These are phyloP conservation scores for Ostrea edulis DNA, from an alignment of 1,140 invertebrate genomes.

Conservation along the genomic window DNA sequence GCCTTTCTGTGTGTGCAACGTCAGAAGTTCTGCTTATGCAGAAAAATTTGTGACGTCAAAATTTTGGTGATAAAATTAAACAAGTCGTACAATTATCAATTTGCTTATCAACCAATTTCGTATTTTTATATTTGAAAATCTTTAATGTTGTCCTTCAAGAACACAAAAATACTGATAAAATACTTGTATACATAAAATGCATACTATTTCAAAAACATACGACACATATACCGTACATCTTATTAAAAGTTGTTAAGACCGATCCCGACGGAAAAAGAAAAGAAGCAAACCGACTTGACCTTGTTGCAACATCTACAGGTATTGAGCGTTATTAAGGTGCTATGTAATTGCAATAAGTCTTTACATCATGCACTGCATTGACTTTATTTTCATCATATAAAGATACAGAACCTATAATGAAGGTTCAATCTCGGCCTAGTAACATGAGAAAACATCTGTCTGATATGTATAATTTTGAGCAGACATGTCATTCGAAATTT, in stretches of 20 bases:
- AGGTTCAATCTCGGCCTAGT: too few species aligned
- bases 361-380: too few species aligned
- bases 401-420: too few species aligned
- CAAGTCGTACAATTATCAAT: background rate
- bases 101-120: too few species aligned
- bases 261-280: background rate
- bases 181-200: background rate
- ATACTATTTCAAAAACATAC: background rate
- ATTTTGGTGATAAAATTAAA: background rate
- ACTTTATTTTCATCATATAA: too few species aligned
- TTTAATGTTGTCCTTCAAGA: background rate
- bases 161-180: background rate
- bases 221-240: background rate
- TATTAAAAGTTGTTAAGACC: background rate
- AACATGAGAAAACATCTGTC: too few species aligned
- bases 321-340: background rate
- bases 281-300: background rate
- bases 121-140: background rate
- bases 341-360: background rate
- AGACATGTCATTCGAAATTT: too few species aligned
- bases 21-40: conserved; percentile 60
- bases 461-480: too few species aligned
- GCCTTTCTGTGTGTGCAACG: conserved; percentile 63
- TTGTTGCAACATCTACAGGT: background rate
- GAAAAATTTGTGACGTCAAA: conserved; percentile 47